These are phyloP conservation scores for Setophaga kirtlandii DNA, from an alignment of 2,113 vertebrate genomes.

Conservation along the genomic window DNA sequence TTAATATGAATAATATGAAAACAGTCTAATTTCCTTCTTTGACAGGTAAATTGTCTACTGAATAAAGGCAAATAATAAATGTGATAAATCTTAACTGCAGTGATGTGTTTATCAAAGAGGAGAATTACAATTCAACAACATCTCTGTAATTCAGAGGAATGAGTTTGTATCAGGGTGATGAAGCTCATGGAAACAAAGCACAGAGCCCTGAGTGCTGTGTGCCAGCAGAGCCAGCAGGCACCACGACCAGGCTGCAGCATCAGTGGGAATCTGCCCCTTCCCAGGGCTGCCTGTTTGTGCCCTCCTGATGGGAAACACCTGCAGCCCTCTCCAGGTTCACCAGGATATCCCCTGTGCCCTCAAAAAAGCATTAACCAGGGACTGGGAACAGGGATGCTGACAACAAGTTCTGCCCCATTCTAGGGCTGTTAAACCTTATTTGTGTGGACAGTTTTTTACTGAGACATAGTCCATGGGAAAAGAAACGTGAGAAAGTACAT, in stretches of 20 bases:
- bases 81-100: conserved; percentile 28
- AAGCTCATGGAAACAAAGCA: not conserved
- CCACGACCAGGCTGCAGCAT: rapidly evolving
- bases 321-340: rapidly evolving
- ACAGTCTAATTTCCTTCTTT: conserved; percentile 36
- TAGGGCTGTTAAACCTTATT: not conserved
- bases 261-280: not conserved
- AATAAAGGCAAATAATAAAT: conserved; percentile 48
- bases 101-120: conserved; percentile 43
- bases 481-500: too few relatives aligned
- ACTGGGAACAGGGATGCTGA: rapidly evolving
- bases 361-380: rapidly evolving
- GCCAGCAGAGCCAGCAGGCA: not conserved
- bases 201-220: not conserved
- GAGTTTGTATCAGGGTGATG: not conserved
- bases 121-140: conserved; percentile 28
- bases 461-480: too few relatives aligned
- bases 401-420: not conserved
- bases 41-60: conserved; percentile 50
- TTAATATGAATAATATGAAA: conserved; percentile 50
- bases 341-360: not conserved
- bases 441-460: too few relatives aligned
- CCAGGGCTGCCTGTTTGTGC: not conserved
- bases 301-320: rapidly evolving
- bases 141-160: conserved; percentile 9